A percentile compares a stretch with the other conserved stretches of the same genome.
These are phyloP conservation scores for Spodoptera frugiperda DNA, from an alignment of 1,140 invertebrate species.

Conservation along the genomic window DNA sequence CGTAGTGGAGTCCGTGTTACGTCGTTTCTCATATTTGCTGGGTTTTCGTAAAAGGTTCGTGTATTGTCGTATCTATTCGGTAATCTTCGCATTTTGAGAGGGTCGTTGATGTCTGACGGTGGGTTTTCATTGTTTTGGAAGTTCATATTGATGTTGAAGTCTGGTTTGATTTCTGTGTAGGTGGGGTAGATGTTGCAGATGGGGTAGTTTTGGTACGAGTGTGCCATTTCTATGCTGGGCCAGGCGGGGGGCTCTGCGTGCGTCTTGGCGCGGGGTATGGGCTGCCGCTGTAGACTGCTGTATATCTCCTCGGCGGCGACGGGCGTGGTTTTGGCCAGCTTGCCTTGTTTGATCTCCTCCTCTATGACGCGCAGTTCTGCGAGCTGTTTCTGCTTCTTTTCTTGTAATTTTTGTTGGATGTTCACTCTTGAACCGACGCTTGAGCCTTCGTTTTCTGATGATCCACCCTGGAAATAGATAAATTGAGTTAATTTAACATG, in stretches of 20 bases:
- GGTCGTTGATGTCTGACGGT: slow-evolving; percentile 51
- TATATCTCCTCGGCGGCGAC: slow-evolving; percentile 85
- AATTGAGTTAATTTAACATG: neutral
- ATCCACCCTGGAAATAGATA: slow-evolving; percentile 83
- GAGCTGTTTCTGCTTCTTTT: slow-evolving; percentile 95
- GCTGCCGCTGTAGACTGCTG: slow-evolving; percentile 86
- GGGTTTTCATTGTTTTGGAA: slow-evolving; percentile 64
- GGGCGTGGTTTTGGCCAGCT: slow-evolving; percentile 87
- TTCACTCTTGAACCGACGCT: slow-evolving; percentile 92
- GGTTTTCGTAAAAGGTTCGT: slow-evolving; percentile 79
- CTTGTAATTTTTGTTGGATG: slow-evolving; percentile 94
- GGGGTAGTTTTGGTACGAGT: slow-evolving; percentile 81
- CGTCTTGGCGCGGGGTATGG: slow-evolving; percentile 87
- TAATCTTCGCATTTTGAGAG: slow-evolving; percentile 61
- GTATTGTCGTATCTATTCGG: slow-evolving; percentile 69
- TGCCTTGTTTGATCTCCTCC: slow-evolving; percentile 95
- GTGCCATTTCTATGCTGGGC: slow-evolving; percentile 74
- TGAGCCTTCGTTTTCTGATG: slow-evolving; percentile 90
- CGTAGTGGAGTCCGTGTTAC: slow-evolving; percentile 60
- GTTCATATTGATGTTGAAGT: slow-evolving; percentile 65
- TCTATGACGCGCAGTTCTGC: slow-evolving; percentile 93
- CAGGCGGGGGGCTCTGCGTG: slow-evolving; percentile 84
- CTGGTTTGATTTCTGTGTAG: slow-evolving; percentile 80
- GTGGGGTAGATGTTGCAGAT: slow-evolving; percentile 77
- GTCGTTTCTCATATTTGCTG: slow-evolving; percentile 67